Percentiles rank a stretch among this genome's conserved stretches.
Conservation (phyloP, 1,140 invertebrate species). For the Brachionus manjavacas region DNA sequence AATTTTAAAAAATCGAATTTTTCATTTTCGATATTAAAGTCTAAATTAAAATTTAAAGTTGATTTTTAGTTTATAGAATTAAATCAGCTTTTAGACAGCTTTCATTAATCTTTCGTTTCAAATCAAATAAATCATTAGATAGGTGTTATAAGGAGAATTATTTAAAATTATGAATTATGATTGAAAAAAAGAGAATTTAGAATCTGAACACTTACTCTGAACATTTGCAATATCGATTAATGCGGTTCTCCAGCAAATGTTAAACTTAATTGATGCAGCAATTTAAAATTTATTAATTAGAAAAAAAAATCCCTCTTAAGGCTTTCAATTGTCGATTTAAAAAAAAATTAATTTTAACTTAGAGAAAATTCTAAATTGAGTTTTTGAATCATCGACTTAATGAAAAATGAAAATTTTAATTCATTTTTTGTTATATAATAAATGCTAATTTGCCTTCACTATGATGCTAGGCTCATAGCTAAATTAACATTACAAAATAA, state of each 20-base stretch:
- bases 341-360: neutral
- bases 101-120: neutral
- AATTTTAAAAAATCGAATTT: neutral
- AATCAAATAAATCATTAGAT: slow-evolving; percentile 11
- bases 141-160: neutral
- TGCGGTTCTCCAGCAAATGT: neutral
- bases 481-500: neutral
- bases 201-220: neutral
- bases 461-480: neutral
- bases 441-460: neutral
- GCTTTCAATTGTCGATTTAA: neutral
- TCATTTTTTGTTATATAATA: neutral
- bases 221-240: neutral
- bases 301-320: neutral
- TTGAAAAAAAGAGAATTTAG: neutral
- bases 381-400: neutral
- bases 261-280: neutral
- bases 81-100: neutral
- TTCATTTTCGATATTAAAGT: neutral
- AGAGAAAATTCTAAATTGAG: neutral
- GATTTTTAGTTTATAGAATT: neutral
- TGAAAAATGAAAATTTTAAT: neutral
- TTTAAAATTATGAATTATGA: slow-evolving; percentile 8
- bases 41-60: neutral
- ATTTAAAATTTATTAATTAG: neutral